phyloP scores from a whole-genome alignment of 2,888 invertebrate species.

The Troides aeacus region DNA sequence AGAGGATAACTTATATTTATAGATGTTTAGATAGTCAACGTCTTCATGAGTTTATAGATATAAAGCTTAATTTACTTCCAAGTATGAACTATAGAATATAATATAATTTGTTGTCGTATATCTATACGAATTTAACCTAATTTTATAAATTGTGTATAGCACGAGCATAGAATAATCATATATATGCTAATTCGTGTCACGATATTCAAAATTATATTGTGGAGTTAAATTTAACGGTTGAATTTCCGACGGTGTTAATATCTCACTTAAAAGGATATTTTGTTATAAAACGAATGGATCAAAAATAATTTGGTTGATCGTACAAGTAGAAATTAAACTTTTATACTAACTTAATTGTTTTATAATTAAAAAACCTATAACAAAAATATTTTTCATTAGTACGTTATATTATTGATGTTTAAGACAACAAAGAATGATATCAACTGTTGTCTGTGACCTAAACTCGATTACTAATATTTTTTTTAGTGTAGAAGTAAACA shows the following conservation, averaged over 20 bases:
- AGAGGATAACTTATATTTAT: too few species aligned
- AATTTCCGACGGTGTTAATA: neutral
- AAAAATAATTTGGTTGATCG: neutral
- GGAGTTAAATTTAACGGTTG: slow-evolving; percentile 9
- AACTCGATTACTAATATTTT: too few species aligned
- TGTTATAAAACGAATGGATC: neutral
- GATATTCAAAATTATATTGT: slow-evolving; percentile 14
- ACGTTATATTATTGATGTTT: too few species aligned
- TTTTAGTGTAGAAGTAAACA: too few species aligned
- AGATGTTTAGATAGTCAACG: too few species aligned
- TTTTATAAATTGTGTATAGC: slow-evolving; percentile 6
- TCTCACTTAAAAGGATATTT: neutral
- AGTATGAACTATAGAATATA: neutral
- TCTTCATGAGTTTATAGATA: too few species aligned
- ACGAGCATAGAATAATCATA: slow-evolving; percentile 12
- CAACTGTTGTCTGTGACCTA: too few species aligned
- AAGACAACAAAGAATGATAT: too few species aligned
- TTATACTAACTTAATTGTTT: too few species aligned
- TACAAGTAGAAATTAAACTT: too few species aligned
- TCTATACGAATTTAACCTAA: slow-evolving; percentile 3
- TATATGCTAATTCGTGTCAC: slow-evolving; percentile 16
- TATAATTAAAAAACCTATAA: too few species aligned
- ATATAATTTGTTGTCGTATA: neutral
- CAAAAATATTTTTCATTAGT: too few species aligned
- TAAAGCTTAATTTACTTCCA: neutral